A percentile compares a stretch with the other conserved stretches of the same genome.
Conservation (phyloP, 1,140 invertebrate species). For the Saccostrea glomerata region DNA sequence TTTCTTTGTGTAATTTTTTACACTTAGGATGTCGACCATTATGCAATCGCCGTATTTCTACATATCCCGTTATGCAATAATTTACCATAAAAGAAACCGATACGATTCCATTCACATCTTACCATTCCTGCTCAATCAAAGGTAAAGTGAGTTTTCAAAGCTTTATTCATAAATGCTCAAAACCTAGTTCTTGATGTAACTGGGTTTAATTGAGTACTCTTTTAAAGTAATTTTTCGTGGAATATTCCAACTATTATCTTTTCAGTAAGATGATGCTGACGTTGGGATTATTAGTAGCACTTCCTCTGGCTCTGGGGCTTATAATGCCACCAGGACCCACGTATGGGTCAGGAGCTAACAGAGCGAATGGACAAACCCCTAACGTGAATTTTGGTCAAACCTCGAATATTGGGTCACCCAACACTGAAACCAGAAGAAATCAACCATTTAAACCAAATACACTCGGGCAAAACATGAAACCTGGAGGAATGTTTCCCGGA, state of each 20-base stretch:
- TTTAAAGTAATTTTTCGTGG: too few relatives aligned
- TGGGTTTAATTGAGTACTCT: too few relatives aligned
- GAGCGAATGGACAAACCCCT: neutral
- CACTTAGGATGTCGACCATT: neutral
- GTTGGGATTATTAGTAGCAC: neutral
- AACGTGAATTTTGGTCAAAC: neutral
- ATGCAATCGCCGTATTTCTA: neutral
- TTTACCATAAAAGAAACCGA: neutral
- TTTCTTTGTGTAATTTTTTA: slow-evolving; percentile 11
- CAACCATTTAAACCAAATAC: neutral
- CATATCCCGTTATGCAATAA: neutral
- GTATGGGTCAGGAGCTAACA: neutral
- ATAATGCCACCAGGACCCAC: neutral
- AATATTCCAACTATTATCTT: neutral
- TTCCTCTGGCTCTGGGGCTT: neutral
- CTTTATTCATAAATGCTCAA: too few relatives aligned
- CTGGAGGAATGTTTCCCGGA: neutral
- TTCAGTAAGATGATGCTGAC: neutral
- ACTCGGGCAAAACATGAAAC: neutral
- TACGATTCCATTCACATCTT: neutral
- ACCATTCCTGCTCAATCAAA: neutral
- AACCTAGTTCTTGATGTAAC: too few relatives aligned
- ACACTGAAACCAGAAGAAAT: neutral
- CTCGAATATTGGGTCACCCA: neutral
- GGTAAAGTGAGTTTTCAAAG: neutral